Percentiles rank a stretch among this genome's conserved stretches.
Evolutionary conservation across 2,888 invertebrate genomes (phyloP).

Genomic region (Hyppa rectilinea): DNA sequence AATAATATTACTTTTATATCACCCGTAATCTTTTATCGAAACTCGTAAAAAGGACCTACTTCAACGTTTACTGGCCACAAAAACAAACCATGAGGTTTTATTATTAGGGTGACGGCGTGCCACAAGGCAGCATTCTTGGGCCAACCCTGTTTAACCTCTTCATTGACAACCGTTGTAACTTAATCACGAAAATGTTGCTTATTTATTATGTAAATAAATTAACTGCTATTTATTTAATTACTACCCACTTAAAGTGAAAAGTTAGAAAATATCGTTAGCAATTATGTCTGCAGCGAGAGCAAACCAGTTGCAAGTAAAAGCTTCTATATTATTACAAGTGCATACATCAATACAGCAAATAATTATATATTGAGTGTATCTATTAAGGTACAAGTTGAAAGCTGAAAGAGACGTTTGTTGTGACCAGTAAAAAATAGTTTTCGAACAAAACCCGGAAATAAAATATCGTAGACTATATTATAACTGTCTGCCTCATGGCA

Average conservation of each 20-base stretch:
- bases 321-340: slow-evolving; percentile 12
- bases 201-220: background rate
- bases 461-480: background rate
- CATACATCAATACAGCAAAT: slow-evolving; percentile 15
- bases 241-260: slow-evolving; percentile 23
- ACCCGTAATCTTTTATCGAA: background rate
- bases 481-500: background rate
- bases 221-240: slow-evolving; percentile 3
- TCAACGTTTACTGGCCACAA: background rate
- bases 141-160: slow-evolving; percentile 2
- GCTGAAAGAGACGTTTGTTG: slow-evolving; percentile 5
- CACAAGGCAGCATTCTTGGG: slow-evolving; percentile 17
- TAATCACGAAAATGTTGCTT: background rate
- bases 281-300: slow-evolving; percentile 26
- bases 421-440: background rate
- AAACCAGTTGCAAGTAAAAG: slow-evolving; percentile 45
- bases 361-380: slow-evolving; percentile 36
- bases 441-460: background rate
- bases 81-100: background rate
- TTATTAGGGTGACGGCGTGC: background rate
- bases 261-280: slow-evolving; percentile 14
- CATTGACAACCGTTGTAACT: background rate
- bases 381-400: slow-evolving; percentile 16
- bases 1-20: too few relatives aligned
- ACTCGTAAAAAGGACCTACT: background rate